Evolutionary conservation across 2,797 vertebrate genomes (phyloP).

Genomic region (Eptatretus atami): DNA sequence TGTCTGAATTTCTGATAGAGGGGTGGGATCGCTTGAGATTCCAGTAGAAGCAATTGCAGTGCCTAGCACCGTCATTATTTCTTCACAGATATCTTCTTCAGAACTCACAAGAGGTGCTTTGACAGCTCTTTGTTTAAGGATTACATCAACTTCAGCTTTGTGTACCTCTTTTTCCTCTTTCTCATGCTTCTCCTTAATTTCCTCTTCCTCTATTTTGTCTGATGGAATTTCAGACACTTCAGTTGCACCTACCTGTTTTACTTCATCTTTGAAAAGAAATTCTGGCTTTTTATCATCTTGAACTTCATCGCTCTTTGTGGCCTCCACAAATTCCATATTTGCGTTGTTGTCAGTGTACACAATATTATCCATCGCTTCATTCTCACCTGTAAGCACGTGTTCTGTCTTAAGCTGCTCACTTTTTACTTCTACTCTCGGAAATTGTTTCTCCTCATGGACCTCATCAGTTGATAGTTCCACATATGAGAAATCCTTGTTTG

Average conservation of each 20-base stretch:
- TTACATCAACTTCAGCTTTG: constrained; percentile 35
- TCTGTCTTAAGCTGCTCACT: constrained; percentile 62
- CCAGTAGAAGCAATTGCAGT: not conserved
- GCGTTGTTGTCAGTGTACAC: constrained; percentile 14
- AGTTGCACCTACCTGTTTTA: constrained; percentile 10
- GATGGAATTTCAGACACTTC: not conserved
- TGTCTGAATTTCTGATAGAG: constrained; percentile 3
- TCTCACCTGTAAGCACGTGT: constrained; percentile 27
- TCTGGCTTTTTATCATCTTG: constrained; percentile 8
- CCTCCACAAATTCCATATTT: too few relatives aligned
- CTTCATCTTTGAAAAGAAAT: constrained; percentile 10
- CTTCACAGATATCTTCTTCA: constrained; percentile 26
- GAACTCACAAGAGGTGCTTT: constrained; percentile 44
- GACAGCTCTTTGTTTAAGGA: constrained; percentile 67
- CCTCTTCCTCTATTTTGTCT: constrained; percentile 16
- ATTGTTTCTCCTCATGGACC: constrained; percentile 26
- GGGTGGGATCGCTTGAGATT: constrained; percentile 3
- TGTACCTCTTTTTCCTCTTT: constrained; percentile 14
- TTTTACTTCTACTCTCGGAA: constrained; percentile 40
- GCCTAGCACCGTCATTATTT: not conserved
- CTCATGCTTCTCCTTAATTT: constrained; percentile 18
- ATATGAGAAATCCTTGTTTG: not conserved
- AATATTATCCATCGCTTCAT: constrained; percentile 22
- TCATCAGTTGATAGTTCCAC: constrained; percentile 5
- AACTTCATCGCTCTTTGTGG: constrained; percentile 9